Percentiles rank a stretch among this genome's conserved stretches.
Evolutionary conservation across 2,113 vertebrate genomes (phyloP).

Genomic region (Platichthys flesus): DNA sequence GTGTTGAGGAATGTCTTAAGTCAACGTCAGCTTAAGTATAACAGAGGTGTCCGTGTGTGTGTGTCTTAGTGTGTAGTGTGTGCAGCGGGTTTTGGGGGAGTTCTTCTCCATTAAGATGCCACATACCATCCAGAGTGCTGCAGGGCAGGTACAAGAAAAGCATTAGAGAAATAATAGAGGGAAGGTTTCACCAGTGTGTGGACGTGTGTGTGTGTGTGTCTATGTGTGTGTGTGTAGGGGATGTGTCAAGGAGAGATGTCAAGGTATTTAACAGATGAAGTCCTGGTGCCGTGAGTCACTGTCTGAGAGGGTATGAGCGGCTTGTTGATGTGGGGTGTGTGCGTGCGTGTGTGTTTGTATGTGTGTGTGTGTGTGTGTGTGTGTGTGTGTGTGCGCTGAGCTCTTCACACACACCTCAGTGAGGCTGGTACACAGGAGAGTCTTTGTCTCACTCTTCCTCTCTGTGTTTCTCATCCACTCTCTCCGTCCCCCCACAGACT

Average conservation of each 20-base stretch:
- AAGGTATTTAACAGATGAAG: conserved; percentile 56
- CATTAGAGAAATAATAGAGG: conserved; percentile 37
- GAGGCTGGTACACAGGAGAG: conserved; percentile 40
- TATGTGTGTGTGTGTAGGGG: not conserved
- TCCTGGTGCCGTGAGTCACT: conserved; percentile 55
- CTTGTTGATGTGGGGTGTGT: not conserved
- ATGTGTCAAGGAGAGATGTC: conserved; percentile 23
- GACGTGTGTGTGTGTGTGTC: too few relatives aligned
- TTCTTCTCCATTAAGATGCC: conserved; percentile 37
- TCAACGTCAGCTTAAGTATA: conserved; percentile 24
- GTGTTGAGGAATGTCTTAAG: conserved; percentile 29
- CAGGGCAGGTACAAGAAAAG: conserved; percentile 44
- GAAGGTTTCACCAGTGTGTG: conserved; percentile 1
- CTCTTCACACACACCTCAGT: not conserved
- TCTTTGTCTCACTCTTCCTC: conserved; percentile 47
- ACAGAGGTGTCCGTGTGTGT: conserved; percentile 7
- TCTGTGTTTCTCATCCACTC: conserved; percentile 46
- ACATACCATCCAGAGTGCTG: conserved; percentile 19
- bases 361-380: not conserved
- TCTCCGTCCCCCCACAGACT: conserved; percentile 11
- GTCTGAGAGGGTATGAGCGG: conserved; percentile 41
- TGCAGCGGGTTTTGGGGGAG: not conserved
- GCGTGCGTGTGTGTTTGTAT: not conserved
- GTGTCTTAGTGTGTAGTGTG: not conserved
- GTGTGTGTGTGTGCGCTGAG: not conserved